Evolutionary conservation across 1,140 invertebrate genomes (phyloP).

Genomic region (Pseudomyrmex cubaensis): DNA sequence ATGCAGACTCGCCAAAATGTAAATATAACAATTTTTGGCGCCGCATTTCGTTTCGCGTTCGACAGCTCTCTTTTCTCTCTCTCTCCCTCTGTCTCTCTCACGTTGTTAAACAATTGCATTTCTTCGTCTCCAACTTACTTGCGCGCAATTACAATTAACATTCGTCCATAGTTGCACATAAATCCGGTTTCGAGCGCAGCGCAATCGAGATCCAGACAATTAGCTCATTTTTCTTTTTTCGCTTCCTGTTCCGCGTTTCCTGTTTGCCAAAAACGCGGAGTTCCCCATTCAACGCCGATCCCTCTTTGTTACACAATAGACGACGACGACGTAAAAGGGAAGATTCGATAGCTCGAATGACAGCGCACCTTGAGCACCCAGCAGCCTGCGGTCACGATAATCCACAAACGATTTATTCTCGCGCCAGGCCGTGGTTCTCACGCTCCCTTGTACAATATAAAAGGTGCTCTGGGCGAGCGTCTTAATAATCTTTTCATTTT

Average conservation of each 20-base stretch:
- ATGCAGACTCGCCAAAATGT: constrained; percentile 21
- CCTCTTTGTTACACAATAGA: not conserved
- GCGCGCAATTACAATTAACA: constrained; percentile 11
- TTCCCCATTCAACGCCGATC: not conserved
- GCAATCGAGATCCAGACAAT: constrained; percentile 49
- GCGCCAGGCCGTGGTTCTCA: constrained; percentile 27
- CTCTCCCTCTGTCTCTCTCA: too few relatives aligned
- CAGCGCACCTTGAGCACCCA: constrained; percentile 27
- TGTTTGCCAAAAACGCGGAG: constrained; percentile 14
- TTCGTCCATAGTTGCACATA: constrained; percentile 28
- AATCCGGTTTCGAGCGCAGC: not conserved
- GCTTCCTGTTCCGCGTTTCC: not conserved
- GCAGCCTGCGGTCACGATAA: constrained; percentile 39
- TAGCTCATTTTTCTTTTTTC: constrained; percentile 47
- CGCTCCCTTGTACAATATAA: not conserved
- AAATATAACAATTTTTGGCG: constrained; percentile 14
- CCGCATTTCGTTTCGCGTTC: not conserved
- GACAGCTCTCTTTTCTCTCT: not conserved
- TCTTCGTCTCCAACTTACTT: not conserved
- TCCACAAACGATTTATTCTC: constrained; percentile 38
- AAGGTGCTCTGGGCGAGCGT: too few relatives aligned
- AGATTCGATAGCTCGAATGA: constrained; percentile 43
- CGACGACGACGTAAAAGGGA: not conserved
- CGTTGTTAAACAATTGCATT: not conserved
- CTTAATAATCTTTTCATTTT: constrained; percentile 40